phyloP scores from a whole-genome alignment of 2,797 vertebrate species.

The Helarctos malayanus region DNA sequence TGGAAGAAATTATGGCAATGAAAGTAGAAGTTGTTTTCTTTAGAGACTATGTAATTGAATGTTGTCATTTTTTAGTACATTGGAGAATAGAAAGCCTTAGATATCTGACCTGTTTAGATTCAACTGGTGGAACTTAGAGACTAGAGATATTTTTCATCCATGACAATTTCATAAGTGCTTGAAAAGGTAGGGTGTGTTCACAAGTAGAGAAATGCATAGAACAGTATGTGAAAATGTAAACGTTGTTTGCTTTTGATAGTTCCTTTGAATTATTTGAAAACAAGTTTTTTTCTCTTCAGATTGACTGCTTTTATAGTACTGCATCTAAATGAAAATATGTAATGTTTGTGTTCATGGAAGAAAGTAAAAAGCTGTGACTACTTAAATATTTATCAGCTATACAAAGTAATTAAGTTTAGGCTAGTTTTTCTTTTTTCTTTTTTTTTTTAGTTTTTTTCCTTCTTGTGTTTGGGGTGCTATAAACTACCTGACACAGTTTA shows the following conservation, averaged over 20 bases:
- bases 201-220: background rate
- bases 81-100: constrained; percentile 36
- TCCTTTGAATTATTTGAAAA: constrained; percentile 15
- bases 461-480: background rate
- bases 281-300: background rate
- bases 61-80: background rate
- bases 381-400: constrained; percentile 1
- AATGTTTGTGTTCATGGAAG: background rate
- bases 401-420: background rate
- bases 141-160: background rate
- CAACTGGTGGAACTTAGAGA: constrained; percentile 64
- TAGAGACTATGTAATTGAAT: background rate
- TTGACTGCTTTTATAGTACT: background rate
- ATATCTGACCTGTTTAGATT: constrained; percentile 54
- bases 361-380: constrained; percentile 3
- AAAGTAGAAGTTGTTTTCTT: background rate
- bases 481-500: background rate
- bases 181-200: background rate
- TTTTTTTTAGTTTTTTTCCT: background rate
- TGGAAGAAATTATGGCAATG: constrained; percentile 29
- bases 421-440: background rate
- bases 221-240: background rate
- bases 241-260: constrained; percentile 27
- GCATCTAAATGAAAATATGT: background rate
- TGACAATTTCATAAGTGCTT: constrained; percentile 43